phyloP scores from a whole-genome alignment of 1,140 invertebrate species.

The Meloidogyne chitwoodi region DNA sequence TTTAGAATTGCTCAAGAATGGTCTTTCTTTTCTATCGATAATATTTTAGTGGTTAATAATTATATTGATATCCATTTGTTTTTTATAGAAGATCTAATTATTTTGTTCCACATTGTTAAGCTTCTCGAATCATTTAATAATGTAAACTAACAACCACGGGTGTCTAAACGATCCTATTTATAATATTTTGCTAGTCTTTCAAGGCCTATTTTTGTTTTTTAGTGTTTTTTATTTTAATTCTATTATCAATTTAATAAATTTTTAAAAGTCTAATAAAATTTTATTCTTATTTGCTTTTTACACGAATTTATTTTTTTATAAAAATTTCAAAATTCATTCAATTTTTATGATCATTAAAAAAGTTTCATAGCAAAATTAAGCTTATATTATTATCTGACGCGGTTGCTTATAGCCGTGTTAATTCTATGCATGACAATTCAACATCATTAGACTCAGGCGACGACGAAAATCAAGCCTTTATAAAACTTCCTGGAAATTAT shows the following conservation, averaged over 20 bases:
- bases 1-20: too few relatives aligned
- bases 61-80: too few relatives aligned
- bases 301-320: background rate
- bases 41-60: too few relatives aligned
- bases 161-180: background rate
- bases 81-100: too few relatives aligned
- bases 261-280: background rate
- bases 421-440: conserved; percentile 4
- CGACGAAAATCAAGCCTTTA: background rate
- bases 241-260: background rate
- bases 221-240: background rate
- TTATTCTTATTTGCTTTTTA: background rate
- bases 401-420: background rate
- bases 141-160: too few relatives aligned
- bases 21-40: too few relatives aligned
- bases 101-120: too few relatives aligned
- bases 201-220: background rate
- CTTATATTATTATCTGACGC: background rate
- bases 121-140: too few relatives aligned
- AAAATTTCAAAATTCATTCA: background rate
- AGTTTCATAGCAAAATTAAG: background rate
- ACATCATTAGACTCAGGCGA: background rate
- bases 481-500: background rate
- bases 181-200: background rate
- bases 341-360: background rate